Base-by-base conservation (phyloP, 2,113 vertebrate genomes). In the Brachyhypopomus occidentalis region DNA sequence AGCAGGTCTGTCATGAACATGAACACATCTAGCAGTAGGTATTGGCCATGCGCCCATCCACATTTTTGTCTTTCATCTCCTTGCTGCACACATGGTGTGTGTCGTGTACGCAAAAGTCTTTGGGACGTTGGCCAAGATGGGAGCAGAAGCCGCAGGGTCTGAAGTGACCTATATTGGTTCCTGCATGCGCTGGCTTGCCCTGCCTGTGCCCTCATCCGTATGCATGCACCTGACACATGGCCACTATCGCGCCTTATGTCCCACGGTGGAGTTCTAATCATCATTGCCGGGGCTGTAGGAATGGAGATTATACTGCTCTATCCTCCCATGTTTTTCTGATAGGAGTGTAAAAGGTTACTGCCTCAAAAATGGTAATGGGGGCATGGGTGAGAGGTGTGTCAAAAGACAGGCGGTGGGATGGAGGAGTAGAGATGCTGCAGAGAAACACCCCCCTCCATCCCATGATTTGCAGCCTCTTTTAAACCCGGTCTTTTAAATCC, bases 201-300 rank as follows among this genome's bases (percentile, higher is more conserved):
- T 77, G 55, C 74, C 73, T 75, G 72, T 76, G 38, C 64, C 75
- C 79, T 88, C 67, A 89, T 92, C 90, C 77, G 78, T 84, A 92
- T 91, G 86, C 85, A 82, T 14, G 79, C 69, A 82, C 77, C 70
- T 41, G 84, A 85, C 84, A 84, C 82, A 84, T 55, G 70, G 84
- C 80, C 27, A 67, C 81, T 82, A 80, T 89, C 87, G 86, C 85
- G 82, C 87, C 84, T 86, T 86, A 87, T 83, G 86, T 89, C 82
- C 77, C 84, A 88, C 83, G 86, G 62, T 77, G 82, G 23, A 78
- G 72, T 75, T 79, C 85, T 91, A 90, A 91, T 90, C 82, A 80
- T 88, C 84, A 86, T 90, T 90, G 87, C 77, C 81, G 88, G 88
- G 86, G 88, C 81, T 87, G 89, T 83, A 85, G 82, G 87, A 74